These are phyloP conservation scores for Apodemus agrarius DNA, from an alignment of 2,797 vertebrate genomes.

Conservation along the genomic window DNA sequence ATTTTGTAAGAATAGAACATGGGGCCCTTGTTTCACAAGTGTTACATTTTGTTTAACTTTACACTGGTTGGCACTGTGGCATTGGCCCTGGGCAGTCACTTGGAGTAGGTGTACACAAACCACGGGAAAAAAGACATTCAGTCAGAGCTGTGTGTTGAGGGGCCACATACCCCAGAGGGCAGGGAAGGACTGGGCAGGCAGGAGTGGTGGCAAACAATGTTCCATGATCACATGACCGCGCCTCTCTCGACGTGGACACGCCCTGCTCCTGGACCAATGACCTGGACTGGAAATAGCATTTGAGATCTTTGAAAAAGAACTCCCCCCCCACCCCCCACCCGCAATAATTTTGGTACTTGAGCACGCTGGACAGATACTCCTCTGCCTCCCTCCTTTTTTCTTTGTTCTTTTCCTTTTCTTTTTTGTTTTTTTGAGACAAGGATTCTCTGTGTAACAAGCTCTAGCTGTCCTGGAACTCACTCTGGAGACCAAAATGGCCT, in stretches of 20 bases:
- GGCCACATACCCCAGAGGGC: no score
- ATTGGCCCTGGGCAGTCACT: neutral
- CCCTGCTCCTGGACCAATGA: no score
- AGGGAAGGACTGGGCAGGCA: neutral
- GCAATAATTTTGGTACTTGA: neutral
- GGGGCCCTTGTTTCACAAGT: neutral
- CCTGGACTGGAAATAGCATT: neutral
- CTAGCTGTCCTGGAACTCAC: neutral
- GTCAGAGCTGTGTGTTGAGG: neutral
- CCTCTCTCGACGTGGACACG: fast-evolving
- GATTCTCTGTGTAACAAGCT: neutral
- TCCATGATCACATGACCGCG: neutral
- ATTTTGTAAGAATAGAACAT: no score
- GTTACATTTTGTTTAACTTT: neutral
- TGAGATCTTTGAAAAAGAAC: neutral
- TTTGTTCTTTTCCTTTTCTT: neutral
- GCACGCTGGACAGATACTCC: neutral
- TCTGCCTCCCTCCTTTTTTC: neutral
- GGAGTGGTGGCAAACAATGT: neutral
- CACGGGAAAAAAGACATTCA: fast-evolving
- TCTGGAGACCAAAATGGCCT: neutral
- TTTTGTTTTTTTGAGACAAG: neutral
- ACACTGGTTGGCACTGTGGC: no score
- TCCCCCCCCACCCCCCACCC: no score
- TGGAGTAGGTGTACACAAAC: neutral